Evolutionary conservation across 1,140 invertebrate species (phyloP).

Genomic region (Bathynomus jamesi): DNA sequence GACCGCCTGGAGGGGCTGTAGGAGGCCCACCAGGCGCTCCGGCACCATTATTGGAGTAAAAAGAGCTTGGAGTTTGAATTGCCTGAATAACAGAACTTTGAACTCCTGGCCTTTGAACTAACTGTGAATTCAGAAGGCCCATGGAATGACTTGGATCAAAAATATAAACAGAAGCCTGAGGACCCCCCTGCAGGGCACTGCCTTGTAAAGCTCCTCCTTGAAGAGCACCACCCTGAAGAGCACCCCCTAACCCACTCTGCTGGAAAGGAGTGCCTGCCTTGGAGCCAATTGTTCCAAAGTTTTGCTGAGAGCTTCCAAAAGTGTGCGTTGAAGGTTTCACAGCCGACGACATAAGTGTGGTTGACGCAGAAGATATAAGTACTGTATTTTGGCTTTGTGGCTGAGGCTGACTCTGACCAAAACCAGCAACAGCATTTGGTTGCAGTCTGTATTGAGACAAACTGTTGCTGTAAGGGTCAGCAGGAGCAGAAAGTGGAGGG

Average conservation of each 20-base stretch:
- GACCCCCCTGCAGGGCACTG: constrained; percentile 40
- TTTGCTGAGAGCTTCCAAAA: constrained; percentile 48
- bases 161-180: constrained; percentile 50
- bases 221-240: constrained; percentile 38
- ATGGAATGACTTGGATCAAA: constrained; percentile 43
- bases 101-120: constrained; percentile 51
- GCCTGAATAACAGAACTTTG: constrained; percentile 45
- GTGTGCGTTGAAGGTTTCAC: constrained; percentile 64
- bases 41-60: constrained; percentile 45
- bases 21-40: constrained; percentile 29
- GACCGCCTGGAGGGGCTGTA: constrained; percentile 30
- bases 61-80: constrained; percentile 51
- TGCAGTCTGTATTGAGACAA: constrained; percentile 62
- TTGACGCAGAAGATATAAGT: constrained; percentile 75
- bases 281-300: constrained; percentile 70
- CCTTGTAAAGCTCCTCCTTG: constrained; percentile 40
- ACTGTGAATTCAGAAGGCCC: constrained; percentile 48
- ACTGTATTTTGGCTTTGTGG: constrained; percentile 79
- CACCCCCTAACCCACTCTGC: constrained; percentile 38
- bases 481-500: constrained; percentile 53
- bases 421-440: constrained; percentile 49
- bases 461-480: constrained; percentile 71
- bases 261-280: constrained; percentile 46
- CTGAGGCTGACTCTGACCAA: constrained; percentile 67
- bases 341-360: constrained; percentile 79